A percentile compares a stretch with the other conserved stretches of the same genome.
phyloP scores from a whole-genome alignment of 2,113 vertebrate genomes.

The Actenoides hombroni region DNA sequence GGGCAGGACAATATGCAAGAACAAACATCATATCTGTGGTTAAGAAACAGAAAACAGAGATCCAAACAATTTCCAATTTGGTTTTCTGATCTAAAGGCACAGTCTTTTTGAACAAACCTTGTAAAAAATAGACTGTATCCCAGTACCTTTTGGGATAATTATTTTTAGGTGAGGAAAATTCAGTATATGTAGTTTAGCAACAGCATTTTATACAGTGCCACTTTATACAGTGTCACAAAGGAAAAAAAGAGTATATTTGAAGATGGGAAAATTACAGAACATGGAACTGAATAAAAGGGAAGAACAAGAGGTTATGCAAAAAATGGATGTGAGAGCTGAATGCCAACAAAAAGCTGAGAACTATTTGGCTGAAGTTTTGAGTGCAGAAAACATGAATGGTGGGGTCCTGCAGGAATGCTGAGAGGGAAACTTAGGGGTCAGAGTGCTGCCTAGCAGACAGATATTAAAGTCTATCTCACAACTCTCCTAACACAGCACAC shows the following conservation, averaged over 20 bases:
- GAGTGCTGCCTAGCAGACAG: background rate
- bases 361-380: background rate
- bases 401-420: background rate
- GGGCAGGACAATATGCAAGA: background rate
- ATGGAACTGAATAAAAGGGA: background rate
- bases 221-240: background rate
- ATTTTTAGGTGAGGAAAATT: background rate
- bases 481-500: background rate
- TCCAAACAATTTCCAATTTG: background rate
- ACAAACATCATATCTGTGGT: background rate
- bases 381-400: fast-evolving
- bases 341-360: background rate
- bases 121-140: background rate
- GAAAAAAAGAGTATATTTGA: background rate
- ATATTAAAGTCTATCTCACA: background rate
- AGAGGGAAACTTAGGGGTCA: background rate
- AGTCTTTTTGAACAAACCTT: background rate
- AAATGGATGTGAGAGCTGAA: background rate
- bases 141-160: background rate
- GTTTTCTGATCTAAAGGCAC: background rate
- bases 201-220: background rate
- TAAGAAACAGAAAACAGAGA: background rate
- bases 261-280: background rate
- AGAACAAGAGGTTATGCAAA: background rate
- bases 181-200: background rate